Evolutionary conservation across 1,140 invertebrate genomes (phyloP).

Genomic region (Drosophila repletoides): DNA sequence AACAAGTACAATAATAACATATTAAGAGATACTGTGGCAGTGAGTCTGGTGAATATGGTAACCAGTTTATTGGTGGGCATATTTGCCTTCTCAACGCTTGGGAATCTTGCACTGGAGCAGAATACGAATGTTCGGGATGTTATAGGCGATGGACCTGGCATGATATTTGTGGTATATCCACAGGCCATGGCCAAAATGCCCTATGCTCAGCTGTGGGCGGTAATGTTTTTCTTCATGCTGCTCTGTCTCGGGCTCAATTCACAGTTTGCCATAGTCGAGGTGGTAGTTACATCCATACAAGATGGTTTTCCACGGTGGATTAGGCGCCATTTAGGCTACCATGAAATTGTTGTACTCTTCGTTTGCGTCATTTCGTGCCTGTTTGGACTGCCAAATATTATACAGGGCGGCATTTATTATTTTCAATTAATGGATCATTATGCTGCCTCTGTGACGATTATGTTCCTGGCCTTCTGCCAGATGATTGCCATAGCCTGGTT

Average conservation of each 20-base stretch:
- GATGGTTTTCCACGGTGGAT: constrained; percentile 94
- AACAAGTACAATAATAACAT: constrained; percentile 96
- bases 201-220: constrained; percentile 91
- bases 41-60: constrained; percentile 91
- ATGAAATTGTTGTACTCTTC: constrained; percentile 92
- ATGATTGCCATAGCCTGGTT: constrained; percentile 95
- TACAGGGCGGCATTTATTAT: constrained; percentile 93
- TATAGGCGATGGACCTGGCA: constrained; percentile 92
- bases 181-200: constrained; percentile 95
- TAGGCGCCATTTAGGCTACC: constrained; percentile 90
- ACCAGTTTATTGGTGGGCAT: constrained; percentile 93
- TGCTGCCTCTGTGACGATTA: constrained; percentile 94
- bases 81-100: constrained; percentile 93
- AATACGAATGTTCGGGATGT: constrained; percentile 90
- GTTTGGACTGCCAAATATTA: constrained; percentile 92
- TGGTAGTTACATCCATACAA: constrained; percentile 95
- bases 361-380: constrained; percentile 92
- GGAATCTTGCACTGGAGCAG: constrained; percentile 92
- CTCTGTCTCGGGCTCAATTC: constrained; percentile 94
- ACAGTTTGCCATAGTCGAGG: constrained; percentile 94
- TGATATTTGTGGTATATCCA: constrained; percentile 95
- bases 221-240: constrained; percentile 95
- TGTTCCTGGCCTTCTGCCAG: constrained; percentile 96
- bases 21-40: constrained; percentile 91
- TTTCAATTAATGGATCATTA: constrained; percentile 97